These are phyloP conservation scores for Aphelenchoides fujianensis DNA, from an alignment of 1,140 invertebrate species.

Conservation along the genomic window DNA sequence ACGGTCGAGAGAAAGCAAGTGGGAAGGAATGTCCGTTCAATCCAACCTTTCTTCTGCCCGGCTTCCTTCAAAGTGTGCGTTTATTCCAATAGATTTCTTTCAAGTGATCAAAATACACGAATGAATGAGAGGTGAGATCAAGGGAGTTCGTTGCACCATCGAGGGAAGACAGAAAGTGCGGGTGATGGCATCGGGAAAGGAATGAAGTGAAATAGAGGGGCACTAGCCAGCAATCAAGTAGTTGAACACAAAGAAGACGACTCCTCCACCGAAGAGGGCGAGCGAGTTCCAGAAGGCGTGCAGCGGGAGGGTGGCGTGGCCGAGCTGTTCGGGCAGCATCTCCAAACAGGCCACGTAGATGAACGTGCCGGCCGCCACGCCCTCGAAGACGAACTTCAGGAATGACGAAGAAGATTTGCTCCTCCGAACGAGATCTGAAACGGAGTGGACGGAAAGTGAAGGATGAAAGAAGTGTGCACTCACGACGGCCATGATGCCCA, in stretches of 20 bases:
- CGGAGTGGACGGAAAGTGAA: conserved; percentile 19
- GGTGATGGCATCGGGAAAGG: too few species aligned
- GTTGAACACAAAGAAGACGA: conserved; percentile 40
- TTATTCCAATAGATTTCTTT: too few species aligned
- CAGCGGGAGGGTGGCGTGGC: conserved; percentile 23
- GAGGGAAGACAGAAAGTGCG: too few species aligned
- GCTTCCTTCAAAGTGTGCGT: too few species aligned
- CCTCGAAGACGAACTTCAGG: conserved; percentile 63
- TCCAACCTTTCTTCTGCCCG: too few species aligned
- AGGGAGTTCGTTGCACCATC: too few species aligned
- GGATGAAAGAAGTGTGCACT: conserved; percentile 33
- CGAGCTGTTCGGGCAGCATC: conserved; percentile 62
- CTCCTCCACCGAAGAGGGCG: conserved; percentile 32
- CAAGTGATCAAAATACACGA: too few species aligned
- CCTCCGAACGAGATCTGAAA: conserved; percentile 28
- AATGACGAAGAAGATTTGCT: conserved; percentile 36
- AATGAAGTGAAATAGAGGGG: not conserved
- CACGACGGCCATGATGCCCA: conserved; percentile 62
- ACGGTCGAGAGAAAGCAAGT: too few species aligned
- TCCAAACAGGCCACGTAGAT: conserved; percentile 64
- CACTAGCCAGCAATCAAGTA: not conserved
- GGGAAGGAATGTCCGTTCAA: too few species aligned
- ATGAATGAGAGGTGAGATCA: too few species aligned
- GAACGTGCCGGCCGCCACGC: conserved; percentile 64
- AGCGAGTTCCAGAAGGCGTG: conserved; percentile 33